These are phyloP conservation scores for Scolopax rusticola DNA, from an alignment of 2,797 vertebrate genomes.

Conservation along the genomic window DNA sequence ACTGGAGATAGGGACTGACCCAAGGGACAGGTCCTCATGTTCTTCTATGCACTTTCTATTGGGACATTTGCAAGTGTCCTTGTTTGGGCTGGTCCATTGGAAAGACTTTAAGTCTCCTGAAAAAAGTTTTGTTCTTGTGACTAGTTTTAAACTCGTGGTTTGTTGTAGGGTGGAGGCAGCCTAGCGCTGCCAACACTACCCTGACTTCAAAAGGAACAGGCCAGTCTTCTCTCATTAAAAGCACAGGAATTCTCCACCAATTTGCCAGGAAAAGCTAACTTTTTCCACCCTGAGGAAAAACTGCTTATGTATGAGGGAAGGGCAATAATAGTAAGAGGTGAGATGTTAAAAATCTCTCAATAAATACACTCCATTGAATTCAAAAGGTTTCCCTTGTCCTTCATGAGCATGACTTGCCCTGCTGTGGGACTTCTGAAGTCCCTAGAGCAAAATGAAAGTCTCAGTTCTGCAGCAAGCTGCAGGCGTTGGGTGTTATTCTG, in stretches of 20 bases:
- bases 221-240: not conserved
- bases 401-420: not conserved
- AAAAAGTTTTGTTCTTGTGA: not conserved
- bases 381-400: not conserved
- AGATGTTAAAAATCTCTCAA: conserved; percentile 12
- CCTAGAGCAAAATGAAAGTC: not conserved
- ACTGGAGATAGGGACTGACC: not conserved
- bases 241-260: not conserved
- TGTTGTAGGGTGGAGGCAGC: not conserved
- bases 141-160: not conserved
- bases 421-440: not conserved
- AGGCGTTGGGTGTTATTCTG: not conserved
- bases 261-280: not conserved
- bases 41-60: conserved; percentile 27
- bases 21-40: accelerated
- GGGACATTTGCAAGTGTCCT: not conserved
- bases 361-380: conserved; percentile 29
- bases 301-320: not conserved
- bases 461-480: not conserved
- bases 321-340: not conserved
- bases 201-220: not conserved
- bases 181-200: not conserved
- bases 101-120: not conserved
- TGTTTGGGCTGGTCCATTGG: not conserved
- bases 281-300: not conserved